Evolutionary conservation across 1,140 invertebrate genomes (phyloP).

Genomic region (Calycopis cecrops): DNA sequence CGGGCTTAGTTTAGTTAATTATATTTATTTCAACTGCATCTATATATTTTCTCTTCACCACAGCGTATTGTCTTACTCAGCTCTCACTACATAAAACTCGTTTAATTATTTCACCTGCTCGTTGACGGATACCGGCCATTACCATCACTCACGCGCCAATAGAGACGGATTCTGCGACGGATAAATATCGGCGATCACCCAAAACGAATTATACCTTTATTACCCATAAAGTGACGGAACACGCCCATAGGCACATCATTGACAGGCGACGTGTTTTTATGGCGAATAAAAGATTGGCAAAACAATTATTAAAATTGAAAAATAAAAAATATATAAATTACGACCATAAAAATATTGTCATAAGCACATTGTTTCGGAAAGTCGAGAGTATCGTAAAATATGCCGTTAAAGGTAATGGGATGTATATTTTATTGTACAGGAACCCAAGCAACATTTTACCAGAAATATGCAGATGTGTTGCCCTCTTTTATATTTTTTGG

Average conservation of each 20-base stretch:
- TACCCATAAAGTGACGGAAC: not conserved
- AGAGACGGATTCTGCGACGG: not conserved
- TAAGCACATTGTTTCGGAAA: not conserved
- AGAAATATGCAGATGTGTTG: too few species aligned
- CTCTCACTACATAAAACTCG: too few species aligned
- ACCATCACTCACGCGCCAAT: not conserved
- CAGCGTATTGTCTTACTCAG: too few species aligned
- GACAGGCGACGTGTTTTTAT: not conserved
- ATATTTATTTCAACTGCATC: too few species aligned
- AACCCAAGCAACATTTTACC: too few species aligned
- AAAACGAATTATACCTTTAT: conserved; percentile 12
- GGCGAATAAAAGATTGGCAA: conserved; percentile 4
- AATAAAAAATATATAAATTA: conserved; percentile 3
- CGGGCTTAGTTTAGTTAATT: too few species aligned
- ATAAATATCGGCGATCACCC: not conserved
- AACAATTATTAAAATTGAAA: conserved; percentile 5
- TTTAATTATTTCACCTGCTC: too few species aligned
- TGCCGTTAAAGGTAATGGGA: too few species aligned
- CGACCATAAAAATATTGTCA: not conserved
- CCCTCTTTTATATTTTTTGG: too few species aligned
- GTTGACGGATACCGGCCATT: too few species aligned
- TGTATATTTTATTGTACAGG: too few species aligned
- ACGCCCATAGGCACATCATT: not conserved
- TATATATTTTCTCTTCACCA: too few species aligned
- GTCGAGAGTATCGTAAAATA: not conserved